phyloP scores from a whole-genome alignment of 2,888 invertebrate genomes.

The Eristalis tenax region DNA sequence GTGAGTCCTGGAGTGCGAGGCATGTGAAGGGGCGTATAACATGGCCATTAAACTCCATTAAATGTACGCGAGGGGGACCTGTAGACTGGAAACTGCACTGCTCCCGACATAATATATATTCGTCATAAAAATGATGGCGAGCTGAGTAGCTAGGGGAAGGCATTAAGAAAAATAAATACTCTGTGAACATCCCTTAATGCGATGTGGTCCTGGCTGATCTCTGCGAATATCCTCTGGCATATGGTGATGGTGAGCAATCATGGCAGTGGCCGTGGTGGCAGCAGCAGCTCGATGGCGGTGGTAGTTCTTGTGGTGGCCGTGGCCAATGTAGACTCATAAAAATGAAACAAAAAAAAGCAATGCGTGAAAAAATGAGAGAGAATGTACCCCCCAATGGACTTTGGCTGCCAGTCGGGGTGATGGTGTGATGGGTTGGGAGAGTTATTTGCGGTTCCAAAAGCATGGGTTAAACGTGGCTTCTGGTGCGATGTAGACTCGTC shows the following conservation, averaged over 20 bases:
- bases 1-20: neutral
- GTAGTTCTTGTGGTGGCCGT: neutral
- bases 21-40: conserved; percentile 4
- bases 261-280: neutral
- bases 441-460: neutral
- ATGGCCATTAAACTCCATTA: conserved; percentile 41
- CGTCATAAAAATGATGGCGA: conserved; percentile 19
- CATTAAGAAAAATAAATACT: conserved; percentile 37
- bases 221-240: conserved; percentile 8
- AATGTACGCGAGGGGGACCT: neutral
- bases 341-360: neutral
- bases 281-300: neutral
- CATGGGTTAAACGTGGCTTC: neutral
- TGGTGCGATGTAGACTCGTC: neutral
- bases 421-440: neutral
- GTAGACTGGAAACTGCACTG: neutral
- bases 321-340: neutral
- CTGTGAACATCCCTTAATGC: conserved; percentile 24
- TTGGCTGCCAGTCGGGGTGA: neutral
- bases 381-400: neutral
- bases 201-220: conserved; percentile 26
- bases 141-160: conserved; percentile 16
- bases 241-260: neutral
- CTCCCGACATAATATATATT: conserved; percentile 24
- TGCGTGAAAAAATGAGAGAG: neutral